These are phyloP conservation scores for Eunapius fragilis DNA, from an alignment of 37 sponge, comb jelly and placozoan species.

Conservation along the genomic window DNA sequence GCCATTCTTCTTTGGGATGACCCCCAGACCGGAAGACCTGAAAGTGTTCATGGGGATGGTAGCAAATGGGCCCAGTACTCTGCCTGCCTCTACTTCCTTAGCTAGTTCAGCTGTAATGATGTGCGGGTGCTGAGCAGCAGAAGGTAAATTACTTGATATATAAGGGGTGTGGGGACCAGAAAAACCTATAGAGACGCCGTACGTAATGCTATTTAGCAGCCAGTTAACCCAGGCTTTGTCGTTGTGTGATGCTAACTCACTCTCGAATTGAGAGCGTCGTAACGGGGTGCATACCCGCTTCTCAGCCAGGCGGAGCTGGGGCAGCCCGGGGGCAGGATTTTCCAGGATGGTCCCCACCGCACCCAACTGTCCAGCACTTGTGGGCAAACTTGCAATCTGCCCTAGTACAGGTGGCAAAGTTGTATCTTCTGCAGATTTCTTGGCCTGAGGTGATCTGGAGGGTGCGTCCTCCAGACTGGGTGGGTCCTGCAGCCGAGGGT, in stretches of 20 bases:
- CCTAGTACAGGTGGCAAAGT: constrained; percentile 19
- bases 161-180: constrained; percentile 19
- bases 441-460: constrained; percentile 10
- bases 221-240: constrained; percentile 22
- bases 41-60: not conserved
- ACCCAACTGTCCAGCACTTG: constrained; percentile 25
- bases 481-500: not conserved
- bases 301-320: constrained; percentile 39
- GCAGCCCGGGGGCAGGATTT: constrained; percentile 9
- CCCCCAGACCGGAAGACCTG: not conserved
- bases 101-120: not conserved
- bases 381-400: constrained; percentile 36
- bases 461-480: not conserved
- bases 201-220: constrained; percentile 13
- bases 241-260: constrained; percentile 25
- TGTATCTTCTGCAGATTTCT: constrained; percentile 33
- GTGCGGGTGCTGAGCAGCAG: constrained; percentile 23
- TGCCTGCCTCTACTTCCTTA: not conserved
- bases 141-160: constrained; percentile 8
- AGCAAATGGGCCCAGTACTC: not conserved
- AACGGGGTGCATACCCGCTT: not conserved
- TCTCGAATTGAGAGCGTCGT: constrained; percentile 3
- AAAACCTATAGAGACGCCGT: constrained; percentile 29
- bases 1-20: constrained; percentile 11
- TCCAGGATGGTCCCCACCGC: constrained; percentile 33